These are phyloP conservation scores for Alethe castanea DNA, from an alignment of 2,113 vertebrate species.

Conservation along the genomic window DNA sequence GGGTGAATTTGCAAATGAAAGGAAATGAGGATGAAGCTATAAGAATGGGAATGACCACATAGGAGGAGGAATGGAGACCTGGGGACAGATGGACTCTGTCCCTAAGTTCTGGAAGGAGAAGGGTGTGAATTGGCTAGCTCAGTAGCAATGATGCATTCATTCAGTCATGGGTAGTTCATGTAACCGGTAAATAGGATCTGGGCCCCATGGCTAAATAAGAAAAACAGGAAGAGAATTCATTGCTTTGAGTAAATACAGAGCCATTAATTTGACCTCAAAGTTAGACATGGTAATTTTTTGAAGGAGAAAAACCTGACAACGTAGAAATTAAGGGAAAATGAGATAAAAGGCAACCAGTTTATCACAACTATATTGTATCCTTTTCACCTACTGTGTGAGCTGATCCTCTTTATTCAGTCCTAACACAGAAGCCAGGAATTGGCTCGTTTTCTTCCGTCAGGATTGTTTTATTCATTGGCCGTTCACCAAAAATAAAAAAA, in stretches of 20 bases:
- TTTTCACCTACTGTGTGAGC: slow-evolving; percentile 46
- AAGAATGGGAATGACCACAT: neutral
- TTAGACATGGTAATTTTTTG: neutral
- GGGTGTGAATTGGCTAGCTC: neutral
- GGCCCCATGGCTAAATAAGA: neutral
- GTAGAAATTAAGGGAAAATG: slow-evolving; percentile 10
- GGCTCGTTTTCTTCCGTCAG: slow-evolving; percentile 61
- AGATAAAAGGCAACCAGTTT: slow-evolving; percentile 30
- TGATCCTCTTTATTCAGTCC: slow-evolving; percentile 43
- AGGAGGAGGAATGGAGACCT: neutral
- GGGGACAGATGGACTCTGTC: slow-evolving; percentile 30
- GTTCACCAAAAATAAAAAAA: slow-evolving; percentile 12
- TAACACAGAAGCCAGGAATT: slow-evolving; percentile 52
- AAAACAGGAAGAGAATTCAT: neutral
- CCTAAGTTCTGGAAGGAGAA: neutral
- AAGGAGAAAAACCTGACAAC: neutral
- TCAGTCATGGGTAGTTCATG: slow-evolving; percentile 23
- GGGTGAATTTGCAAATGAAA: slow-evolving; percentile 35
- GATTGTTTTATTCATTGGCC: slow-evolving; percentile 49
- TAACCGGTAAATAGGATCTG: slow-evolving; percentile 26
- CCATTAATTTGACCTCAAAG: neutral
- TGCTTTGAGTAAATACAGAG: neutral
- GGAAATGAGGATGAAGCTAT: neutral
- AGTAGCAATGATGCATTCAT: slow-evolving; percentile 15
- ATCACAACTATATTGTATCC: slow-evolving; percentile 49